Conservation (phyloP, 1,140 invertebrate genomes). For the Megalopta genalis region DNA sequence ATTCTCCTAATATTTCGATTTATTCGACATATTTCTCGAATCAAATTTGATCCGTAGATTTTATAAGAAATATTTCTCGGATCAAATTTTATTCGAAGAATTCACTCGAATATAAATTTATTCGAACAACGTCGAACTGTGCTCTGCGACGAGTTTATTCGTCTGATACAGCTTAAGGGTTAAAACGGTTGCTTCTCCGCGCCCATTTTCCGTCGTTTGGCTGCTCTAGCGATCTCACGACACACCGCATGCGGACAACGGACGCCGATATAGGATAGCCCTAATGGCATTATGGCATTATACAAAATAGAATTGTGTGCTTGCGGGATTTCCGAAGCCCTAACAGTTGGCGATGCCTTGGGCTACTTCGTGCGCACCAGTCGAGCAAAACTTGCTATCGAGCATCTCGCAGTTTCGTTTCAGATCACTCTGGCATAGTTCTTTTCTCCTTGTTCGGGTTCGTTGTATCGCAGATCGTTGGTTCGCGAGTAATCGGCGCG, state of each 20-base stretch:
- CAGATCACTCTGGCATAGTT: neutral
- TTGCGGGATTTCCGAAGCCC: constrained; percentile 71
- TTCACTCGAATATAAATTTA: too few relatives aligned
- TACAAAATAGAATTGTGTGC: constrained; percentile 71
- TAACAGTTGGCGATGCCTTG: constrained; percentile 48
- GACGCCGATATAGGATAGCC: constrained; percentile 12
- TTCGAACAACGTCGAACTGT: too few relatives aligned
- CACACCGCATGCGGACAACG: constrained; percentile 9
- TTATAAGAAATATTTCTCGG: too few relatives aligned
- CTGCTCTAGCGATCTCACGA: neutral
- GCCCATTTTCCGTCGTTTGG: neutral
- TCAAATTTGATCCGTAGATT: too few relatives aligned
- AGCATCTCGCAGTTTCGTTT: neutral
- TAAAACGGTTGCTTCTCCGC: neutral
- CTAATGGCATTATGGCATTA: constrained; percentile 73
- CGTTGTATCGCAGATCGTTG: neutral
- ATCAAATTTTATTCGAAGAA: too few relatives aligned
- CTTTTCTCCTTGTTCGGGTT: neutral
- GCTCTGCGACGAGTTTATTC: too few relatives aligned
- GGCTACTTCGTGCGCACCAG: constrained; percentile 42
- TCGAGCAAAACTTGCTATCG: constrained; percentile 46
- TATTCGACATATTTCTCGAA: too few relatives aligned
- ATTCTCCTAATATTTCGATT: too few relatives aligned
- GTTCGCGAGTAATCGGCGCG: neutral
- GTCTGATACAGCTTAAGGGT: too few relatives aligned